Evolutionary conservation across 1,140 invertebrate genomes (phyloP), one percentile per base, ranked within the genome.

Genomic region (Araneus ventricosus): DNA sequence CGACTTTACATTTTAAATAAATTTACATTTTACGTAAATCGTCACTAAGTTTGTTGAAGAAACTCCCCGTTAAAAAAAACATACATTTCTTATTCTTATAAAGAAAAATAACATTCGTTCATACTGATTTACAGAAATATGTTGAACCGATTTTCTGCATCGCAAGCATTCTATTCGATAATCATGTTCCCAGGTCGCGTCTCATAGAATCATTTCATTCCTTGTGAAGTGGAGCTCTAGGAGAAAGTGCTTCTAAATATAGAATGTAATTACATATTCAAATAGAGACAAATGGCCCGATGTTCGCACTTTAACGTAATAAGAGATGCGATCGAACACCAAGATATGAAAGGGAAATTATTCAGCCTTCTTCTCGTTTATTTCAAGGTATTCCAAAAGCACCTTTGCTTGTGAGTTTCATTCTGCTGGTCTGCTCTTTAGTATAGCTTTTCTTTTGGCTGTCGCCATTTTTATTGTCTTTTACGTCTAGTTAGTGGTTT

Each of bases 391-490:
- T 89, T 24, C 92, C 63, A 2, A 93, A 87, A 59, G 80, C 30
- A 63, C 90, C 80, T 27, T 41, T 92, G 59, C 45, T 80, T 24
- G 95, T 95, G 37, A 94, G 94, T 17, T 95, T 94, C 93, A 96
- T 96, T 37, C 95, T 96, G 41, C 95, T 95, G 87, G 94, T 95
- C 5, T 95, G 95, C 82, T 96, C 96, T 41, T 94, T 95, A 30
- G 93, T 96, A 6, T 96, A 96, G 0, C 95, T 96, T 0, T 70
- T 96, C 5, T 94, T 95, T 92, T 96, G 37, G 85, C 94, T 1
- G 94, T 95, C 10, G 95, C 96, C 4, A 94, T 96, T 22, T 95
- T 95, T 93, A 96, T 96, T 45, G 96, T 96, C 93, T 94, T 95
- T 82, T 95, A 96, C 94, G 96, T 96, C 95, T 95, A 95, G 96